These are phyloP conservation scores for Coracopsis vasa DNA, from an alignment of 2,113 vertebrate species.

Conservation along the genomic window DNA sequence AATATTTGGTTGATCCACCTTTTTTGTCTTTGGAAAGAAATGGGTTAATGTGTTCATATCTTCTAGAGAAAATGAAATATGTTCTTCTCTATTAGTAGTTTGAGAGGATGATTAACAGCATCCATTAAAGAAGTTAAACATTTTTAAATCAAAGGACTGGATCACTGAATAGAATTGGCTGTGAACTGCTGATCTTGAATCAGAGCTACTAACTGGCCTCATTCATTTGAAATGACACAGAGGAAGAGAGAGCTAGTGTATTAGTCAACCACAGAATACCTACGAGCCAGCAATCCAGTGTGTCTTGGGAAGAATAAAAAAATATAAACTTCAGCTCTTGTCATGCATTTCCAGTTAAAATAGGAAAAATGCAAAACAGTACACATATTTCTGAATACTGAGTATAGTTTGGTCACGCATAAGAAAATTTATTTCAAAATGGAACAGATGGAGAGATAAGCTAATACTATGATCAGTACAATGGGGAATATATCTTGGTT, in stretches of 20 bases:
- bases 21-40: neutral
- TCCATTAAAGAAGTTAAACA: constrained; percentile 24
- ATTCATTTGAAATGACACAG: constrained; percentile 17
- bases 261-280: neutral
- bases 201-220: neutral
- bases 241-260: neutral
- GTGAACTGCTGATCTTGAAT: constrained; percentile 11
- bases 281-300: neutral
- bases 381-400: neutral
- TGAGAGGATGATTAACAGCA: constrained; percentile 27
- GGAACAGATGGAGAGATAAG: neutral
- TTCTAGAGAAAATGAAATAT: constrained; percentile 15
- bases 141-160: constrained; percentile 8
- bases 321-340: neutral
- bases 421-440: neutral
- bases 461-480: neutral
- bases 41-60: neutral
- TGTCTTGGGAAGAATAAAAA: neutral
- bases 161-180: neutral
- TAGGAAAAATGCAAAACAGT: neutral
- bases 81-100: neutral
- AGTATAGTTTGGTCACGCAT: neutral
- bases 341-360: neutral
- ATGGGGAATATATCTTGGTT: neutral
- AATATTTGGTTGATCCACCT: neutral